These are phyloP conservation scores for Cavia aperea DNA, from an alignment of 2,113 vertebrate genomes.

Conservation along the genomic window DNA sequence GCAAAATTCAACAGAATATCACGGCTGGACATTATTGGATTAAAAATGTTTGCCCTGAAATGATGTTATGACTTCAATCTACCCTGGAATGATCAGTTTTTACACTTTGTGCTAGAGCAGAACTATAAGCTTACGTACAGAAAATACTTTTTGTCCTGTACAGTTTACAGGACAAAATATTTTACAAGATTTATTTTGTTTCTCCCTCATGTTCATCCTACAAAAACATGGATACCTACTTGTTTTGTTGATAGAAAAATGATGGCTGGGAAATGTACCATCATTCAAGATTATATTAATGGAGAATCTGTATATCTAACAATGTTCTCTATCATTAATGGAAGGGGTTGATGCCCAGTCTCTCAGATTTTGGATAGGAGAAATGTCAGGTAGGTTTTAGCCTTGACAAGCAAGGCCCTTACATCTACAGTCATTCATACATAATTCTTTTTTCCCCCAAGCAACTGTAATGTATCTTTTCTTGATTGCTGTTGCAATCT, in stretches of 20 bases:
- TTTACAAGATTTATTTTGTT: neutral
- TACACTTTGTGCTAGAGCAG: neutral
- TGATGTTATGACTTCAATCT: neutral
- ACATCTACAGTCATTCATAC: neutral
- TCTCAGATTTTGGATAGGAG: neutral
- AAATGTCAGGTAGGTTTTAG: neutral
- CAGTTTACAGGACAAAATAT: neutral
- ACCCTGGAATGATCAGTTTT: neutral
- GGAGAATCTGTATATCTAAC: neutral
- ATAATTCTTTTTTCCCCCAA: neutral
- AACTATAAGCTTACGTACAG: neutral
- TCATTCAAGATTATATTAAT: neutral
- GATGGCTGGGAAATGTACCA: neutral
- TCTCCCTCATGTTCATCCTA: neutral
- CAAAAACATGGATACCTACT: neutral
- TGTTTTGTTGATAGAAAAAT: neutral
- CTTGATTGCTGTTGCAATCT: neutral
- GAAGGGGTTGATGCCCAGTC: neutral
- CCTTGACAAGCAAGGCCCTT: neutral
- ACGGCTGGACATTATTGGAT: neutral
- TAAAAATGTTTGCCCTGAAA: neutral
- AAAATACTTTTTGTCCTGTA: neutral
- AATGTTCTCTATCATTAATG: neutral
- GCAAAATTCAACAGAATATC: slow-evolving; percentile 16
- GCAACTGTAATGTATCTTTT: neutral